These are phyloP conservation scores for Metaphire vulgaris DNA, from an alignment of 1,140 invertebrate genomes.

Conservation along the genomic window DNA sequence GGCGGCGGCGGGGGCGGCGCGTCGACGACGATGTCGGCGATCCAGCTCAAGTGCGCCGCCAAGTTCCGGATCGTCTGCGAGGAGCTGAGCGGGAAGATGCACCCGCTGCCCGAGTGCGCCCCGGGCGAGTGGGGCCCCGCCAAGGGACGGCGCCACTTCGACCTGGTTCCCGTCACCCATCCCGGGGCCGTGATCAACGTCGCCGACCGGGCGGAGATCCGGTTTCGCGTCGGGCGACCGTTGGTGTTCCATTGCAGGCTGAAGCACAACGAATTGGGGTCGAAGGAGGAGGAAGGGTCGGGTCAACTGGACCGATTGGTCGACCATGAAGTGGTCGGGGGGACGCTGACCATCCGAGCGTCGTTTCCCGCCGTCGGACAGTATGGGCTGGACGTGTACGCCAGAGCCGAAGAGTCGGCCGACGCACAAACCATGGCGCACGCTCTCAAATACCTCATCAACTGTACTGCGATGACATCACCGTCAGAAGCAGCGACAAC, in stretches of 20 bases:
- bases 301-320: conserved; percentile 44
- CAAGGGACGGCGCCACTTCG: conserved; percentile 76
- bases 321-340: conserved; percentile 64
- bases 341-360: conserved; percentile 77
- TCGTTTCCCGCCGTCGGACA: conserved; percentile 86
- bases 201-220: conserved; percentile 70
- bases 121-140: conserved; percentile 99
- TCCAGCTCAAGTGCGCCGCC: conserved; percentile 99
- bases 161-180: conserved; percentile 58
- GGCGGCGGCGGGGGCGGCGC: too few species aligned
- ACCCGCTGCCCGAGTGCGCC: conserved; percentile 93
- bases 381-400: conserved; percentile 95
- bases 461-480: conserved; percentile 52
- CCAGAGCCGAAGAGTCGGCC: conserved; percentile 66
- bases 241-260: conserved; percentile 96
- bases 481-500: conserved; percentile 41
- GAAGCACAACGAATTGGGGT: conserved; percentile 93
- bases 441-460: conserved; percentile 98
- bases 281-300: conserved; percentile 80
- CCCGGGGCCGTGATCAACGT: conserved; percentile 45
- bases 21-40: conserved; percentile 58
- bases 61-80: conserved; percentile 97
- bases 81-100: conserved; percentile 82
- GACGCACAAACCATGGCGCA: conserved; percentile 93
- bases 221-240: conserved; percentile 87